Conservation (phyloP, 2,888 invertebrate species). For the Slavum lentiscoides region DNA sequence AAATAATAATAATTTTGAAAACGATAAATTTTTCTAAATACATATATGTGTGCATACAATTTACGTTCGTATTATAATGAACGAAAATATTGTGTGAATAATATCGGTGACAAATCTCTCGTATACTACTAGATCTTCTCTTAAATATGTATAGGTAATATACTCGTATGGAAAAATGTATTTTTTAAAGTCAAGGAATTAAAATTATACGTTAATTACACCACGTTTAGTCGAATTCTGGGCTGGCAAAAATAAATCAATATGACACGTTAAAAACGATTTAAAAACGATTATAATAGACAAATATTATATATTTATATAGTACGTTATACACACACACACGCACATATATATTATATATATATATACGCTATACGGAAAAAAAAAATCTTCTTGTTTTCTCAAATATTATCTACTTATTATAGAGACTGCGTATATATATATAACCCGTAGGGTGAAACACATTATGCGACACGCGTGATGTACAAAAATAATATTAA, state of each 20-base stretch:
- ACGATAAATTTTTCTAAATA: too few species aligned
- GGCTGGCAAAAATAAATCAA: not conserved
- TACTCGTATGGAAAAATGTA: not conserved
- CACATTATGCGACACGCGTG: not conserved
- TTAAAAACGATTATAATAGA: constrained; percentile 19
- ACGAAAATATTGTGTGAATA: too few species aligned
- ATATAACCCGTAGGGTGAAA: not conserved
- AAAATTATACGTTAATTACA: not conserved
- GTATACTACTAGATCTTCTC: too few species aligned
- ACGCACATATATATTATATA: too few species aligned
- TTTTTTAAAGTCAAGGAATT: not conserved
- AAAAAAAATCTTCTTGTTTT: constrained; percentile 15
- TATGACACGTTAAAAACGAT: not conserved
- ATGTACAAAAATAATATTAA: too few species aligned
- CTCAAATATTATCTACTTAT: not conserved
- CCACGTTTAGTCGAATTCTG: not conserved
- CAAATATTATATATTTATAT: constrained; percentile 16
- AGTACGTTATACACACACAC: too few species aligned
- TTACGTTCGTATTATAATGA: too few species aligned
- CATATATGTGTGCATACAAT: too few species aligned
- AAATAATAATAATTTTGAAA: too few species aligned
- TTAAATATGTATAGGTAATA: too few species aligned
- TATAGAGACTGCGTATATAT: not conserved
- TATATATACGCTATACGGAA: not conserved
- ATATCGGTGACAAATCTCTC: too few species aligned